Base-by-base conservation (phyloP, 2,888 invertebrate genomes). In the Hirtodrosophila duncani region DNA sequence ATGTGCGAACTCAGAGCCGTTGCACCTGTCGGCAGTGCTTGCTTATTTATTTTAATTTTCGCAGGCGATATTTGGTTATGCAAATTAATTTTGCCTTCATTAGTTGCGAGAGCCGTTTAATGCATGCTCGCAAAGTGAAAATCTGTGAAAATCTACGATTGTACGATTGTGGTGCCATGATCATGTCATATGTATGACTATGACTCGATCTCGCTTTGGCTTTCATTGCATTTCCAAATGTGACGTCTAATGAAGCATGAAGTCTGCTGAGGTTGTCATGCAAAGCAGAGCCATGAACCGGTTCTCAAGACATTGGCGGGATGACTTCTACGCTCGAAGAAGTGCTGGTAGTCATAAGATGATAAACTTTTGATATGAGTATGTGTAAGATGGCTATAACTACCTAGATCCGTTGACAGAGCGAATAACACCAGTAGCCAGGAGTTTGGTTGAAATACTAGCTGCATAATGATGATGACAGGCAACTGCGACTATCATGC, bases 41-140 rank as follows among this genome's bases (percentile, higher is more conserved):
- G 23, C 27, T 59, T 55, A 56, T 59, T 59, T 59, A 58, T 36
- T 43, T 44, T 52, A 21, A 20, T 29, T 43, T 58, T 42, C 16
- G 27, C 18, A 24, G 39, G 18, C 58, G 20, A 48, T 56, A 58
- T 42, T 51, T 55, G 51, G 46, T 45, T 56, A 67, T 56, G 62
- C 62, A 67, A 78, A 64, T 74, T 74, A 59, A 71, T 78, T 66
- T 64, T 59, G 64, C 59, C 67, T 72, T 78, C 71, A 75, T 78
- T 74, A 52, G 58, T 36, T 44, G 37, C 41, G 9, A 24, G 16
- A 7, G 29, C 13, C 27, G 20, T 37, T 39, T 42, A 49, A 41
- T 48, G 17, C 23, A 49, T 44, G 50, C 49, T 45, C 57, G n/a
- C 39, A 63, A 64, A 64, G 65, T 62, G 59, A 49, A 65, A 68